Base-by-base conservation (phyloP, 2,888 invertebrate genomes). In the Leucophenga montana region DNA sequence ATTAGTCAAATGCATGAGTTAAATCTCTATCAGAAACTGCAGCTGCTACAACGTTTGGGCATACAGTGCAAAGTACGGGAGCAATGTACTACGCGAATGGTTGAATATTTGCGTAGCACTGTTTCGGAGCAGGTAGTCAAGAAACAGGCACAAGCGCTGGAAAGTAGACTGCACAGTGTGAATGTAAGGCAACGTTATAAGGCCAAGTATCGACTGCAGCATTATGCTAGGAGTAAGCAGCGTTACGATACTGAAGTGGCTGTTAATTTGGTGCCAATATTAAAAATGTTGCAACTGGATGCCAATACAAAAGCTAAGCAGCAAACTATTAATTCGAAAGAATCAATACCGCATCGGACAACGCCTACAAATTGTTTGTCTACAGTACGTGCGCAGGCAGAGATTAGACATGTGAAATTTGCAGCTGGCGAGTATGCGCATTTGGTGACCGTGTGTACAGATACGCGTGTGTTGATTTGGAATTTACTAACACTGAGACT, bases 401-500 rank as follows among this genome's bases (percentile, higher is more conserved):
- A 81, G 59, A 88, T 89, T 46, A 83, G 80, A 8, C 84, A 83
- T 39, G 84, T 89, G 56, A 82, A 85, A 71, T 89, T 89, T 74
- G 88, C 87, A 14, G 85, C 84, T 1, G 88, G 87, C 1, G 85
- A 86, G 56, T 85, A 84, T 78, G 86, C 87, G 1, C 74, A 77
- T 67, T 73, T 81, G 5, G 84, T 88, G 27, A 78, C 87, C n/a
- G 86, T 84, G 6, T 88, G 88, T 66, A 92, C 91, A 0, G 83
- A 89, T 5, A 83, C 89, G 16, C 90, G 91, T 71, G 82, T 94
- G 4, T 89, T 90, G 46, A 92, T 93, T 33, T 94, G 94, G 94
- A 92, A 94, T 87, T 86, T 94, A 50, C 87, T 93, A 70, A 92
- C 92, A 1, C 87, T 93, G 14, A 89, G 91, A 31, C 87, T 94